Conservation (phyloP, 2,797 vertebrate species). For the Gastrophryne carolinensis region DNA sequence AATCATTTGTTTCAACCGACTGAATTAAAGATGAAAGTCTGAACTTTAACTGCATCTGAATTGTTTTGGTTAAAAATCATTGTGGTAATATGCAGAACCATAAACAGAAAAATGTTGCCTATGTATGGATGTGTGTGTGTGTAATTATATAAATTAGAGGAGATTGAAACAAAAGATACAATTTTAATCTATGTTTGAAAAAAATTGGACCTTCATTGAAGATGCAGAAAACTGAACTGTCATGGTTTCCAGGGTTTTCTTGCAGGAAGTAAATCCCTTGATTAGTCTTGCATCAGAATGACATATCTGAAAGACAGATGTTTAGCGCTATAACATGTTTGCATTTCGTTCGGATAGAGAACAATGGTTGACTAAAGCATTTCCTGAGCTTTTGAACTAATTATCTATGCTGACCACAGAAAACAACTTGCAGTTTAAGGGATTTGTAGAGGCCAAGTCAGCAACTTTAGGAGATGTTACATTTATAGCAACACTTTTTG, state of each 20-base stretch:
- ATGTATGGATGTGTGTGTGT: too few relatives aligned
- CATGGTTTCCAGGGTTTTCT: slow-evolving; percentile 82
- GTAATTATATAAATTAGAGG: too few relatives aligned
- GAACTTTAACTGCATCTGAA: too few relatives aligned
- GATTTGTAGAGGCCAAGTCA: not conserved
- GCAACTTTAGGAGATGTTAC: not conserved
- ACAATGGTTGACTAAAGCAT: not conserved
- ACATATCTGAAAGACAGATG: slow-evolving; percentile 73
- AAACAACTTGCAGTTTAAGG: not conserved
- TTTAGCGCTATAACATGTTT: not conserved
- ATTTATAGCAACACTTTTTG: not conserved
- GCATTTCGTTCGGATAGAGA: not conserved
- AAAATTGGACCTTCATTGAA: slow-evolving; percentile 81
- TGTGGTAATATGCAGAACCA: too few relatives aligned
- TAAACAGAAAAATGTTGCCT: too few relatives aligned
- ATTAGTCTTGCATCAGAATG: slow-evolving; percentile 86
- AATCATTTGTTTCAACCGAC: too few relatives aligned
- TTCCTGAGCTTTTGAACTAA: not conserved
- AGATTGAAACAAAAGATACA: not conserved
- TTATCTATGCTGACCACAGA: slow-evolving; percentile 15
- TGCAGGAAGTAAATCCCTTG: slow-evolving; percentile 81
- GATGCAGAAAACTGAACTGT: slow-evolving; percentile 80
- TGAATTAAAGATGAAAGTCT: too few relatives aligned
- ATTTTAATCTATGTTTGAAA: not conserved
- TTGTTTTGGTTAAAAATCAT: too few relatives aligned